Evolutionary conservation across 2,113 vertebrate species (phyloP), one percentile per base, ranked within the genome.

Genomic region (Cinclus mexicanus): DNA sequence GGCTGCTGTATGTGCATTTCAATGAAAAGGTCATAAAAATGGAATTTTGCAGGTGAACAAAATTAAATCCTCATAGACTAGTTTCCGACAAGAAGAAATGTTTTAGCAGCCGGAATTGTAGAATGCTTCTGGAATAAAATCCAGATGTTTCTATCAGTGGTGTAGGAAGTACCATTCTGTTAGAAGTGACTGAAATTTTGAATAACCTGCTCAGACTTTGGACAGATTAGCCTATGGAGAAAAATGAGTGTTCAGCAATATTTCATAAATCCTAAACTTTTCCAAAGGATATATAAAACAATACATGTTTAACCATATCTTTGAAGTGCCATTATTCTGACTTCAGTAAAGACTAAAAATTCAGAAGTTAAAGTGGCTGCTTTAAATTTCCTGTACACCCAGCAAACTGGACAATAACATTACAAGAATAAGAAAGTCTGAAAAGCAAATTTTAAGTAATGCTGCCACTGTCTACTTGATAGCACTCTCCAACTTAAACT

Each of bases 31-130:
- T 87, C 82, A 74, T 21, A 42, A 1, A 39, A 57, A 61, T 76
- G 93, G 87, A 93, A 94, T 94, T 79, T 26, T 47, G 44, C 81
- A 87, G 84, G 93, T 95, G 95, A 95, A 89, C 74, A 53, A 39
- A 89, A 94, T 84, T 81, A 92, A 95, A 89, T 49, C 53, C 69
- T 93, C 31, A n/a, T 50, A 75, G 94, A n/a, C 61, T 35, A 14
- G 52, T 71, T 90, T 94, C 46, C 11, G 12, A 13, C 0, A 0
- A 79, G 74, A 77, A 93, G 16, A 75, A 91, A 41, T 6, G 37
- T 9, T 95, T 71, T 53, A 93, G 74, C 87, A 89, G 87, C 74
- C 33, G 10, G 49, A 87, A 57, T 26, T 2, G 1, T 24, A 53
- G 74, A 60, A 71, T 52, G 46, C 64, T 67, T 82, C 77, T 79